Base-by-base conservation (phyloP, 2,888 invertebrate species). In the Schizotus pectinicornis region DNA sequence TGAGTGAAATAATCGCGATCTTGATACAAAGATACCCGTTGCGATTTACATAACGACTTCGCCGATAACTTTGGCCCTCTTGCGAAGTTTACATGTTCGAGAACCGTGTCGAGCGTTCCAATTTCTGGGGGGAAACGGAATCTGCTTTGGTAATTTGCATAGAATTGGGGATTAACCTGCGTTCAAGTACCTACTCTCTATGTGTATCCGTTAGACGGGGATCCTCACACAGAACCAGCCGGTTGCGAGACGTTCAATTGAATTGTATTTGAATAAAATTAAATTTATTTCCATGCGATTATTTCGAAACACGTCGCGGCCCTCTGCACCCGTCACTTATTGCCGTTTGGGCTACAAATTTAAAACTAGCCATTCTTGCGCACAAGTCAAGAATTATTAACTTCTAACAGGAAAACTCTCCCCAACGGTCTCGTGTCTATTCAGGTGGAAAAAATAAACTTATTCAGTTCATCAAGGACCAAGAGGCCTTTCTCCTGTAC, bases 151-250 rank as follows among this genome's bases (percentile, higher is more conserved):
- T 62, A 63, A 67, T 67, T 67, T 67, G 59, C 65, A 67, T 67
- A 64, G 63, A 67, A 67, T 67, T 67, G 62, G 59, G 51, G 65
- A 66, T 66, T 63, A 67, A 63, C 61, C 63, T 57, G 60, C 55
- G 58, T 63, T 53, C 49, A 55, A 55, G 54, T 50, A 51, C 33
- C 49, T 46, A 43, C 43, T 43, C 49, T 56, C 51, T 36, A 42
- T 46, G 50, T 58, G 53, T 53, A 58, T 45, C 50, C 54, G 46
- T 39, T 50, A 42, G 46, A 45, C 34, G 12, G 38, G 41, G 51
- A 45, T 41, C 45, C 56, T 51, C 51, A 48, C 48, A 52, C 50
- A 45, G 38, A 39, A 56, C 41, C 45, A 22, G 22, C 22, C 22
- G 22, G 22, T 22, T 22, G 22, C 22, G 22, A 22, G 22, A 22